These are phyloP conservation scores for Bombus balteatus DNA, from an alignment of 1,140 invertebrate species.

Conservation along the genomic window DNA sequence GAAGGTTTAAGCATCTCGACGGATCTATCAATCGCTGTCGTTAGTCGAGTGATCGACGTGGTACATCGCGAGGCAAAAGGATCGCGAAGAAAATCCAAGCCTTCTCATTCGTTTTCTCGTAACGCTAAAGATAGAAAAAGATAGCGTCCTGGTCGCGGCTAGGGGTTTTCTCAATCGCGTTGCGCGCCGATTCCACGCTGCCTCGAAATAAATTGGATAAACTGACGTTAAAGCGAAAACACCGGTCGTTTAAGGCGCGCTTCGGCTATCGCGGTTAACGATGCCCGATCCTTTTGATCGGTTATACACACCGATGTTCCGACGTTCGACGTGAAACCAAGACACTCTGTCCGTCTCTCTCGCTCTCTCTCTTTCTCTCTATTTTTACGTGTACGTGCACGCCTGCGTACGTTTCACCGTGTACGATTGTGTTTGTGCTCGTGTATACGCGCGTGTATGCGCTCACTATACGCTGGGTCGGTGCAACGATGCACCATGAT, in stretches of 20 bases:
- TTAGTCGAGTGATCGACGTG: too few species aligned
- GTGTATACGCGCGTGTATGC: conserved; percentile 9
- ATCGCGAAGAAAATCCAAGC: too few species aligned
- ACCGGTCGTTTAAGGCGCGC: conserved; percentile 61
- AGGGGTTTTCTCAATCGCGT: neutral
- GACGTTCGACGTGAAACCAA: conserved; percentile 44
- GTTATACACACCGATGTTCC: conserved; percentile 26
- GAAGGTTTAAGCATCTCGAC: too few species aligned
- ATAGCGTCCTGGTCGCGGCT: too few species aligned
- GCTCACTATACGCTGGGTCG: conserved; percentile 39
- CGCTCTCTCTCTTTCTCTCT: too few species aligned
- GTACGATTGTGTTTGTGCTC: neutral
- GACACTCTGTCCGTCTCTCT: neutral
- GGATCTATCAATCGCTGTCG: too few species aligned
- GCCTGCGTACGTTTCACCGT: neutral
- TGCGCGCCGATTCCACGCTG: conserved; percentile 42
- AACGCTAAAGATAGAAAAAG: too few species aligned
- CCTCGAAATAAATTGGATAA: conserved; percentile 66
- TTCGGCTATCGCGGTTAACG: conserved; percentile 58
- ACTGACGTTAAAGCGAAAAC: conserved; percentile 68
- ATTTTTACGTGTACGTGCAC: neutral
- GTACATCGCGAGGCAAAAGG: too few species aligned
- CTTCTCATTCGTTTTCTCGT: too few species aligned
- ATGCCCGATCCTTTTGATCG: conserved; percentile 58
- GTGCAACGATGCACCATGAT: conserved; percentile 71